Percentiles rank a stretch among this genome's conserved stretches.
These are phyloP conservation scores for Ceratosolen fusciceps DNA, from an alignment of 1,140 invertebrate species.

Conservation along the genomic window DNA sequence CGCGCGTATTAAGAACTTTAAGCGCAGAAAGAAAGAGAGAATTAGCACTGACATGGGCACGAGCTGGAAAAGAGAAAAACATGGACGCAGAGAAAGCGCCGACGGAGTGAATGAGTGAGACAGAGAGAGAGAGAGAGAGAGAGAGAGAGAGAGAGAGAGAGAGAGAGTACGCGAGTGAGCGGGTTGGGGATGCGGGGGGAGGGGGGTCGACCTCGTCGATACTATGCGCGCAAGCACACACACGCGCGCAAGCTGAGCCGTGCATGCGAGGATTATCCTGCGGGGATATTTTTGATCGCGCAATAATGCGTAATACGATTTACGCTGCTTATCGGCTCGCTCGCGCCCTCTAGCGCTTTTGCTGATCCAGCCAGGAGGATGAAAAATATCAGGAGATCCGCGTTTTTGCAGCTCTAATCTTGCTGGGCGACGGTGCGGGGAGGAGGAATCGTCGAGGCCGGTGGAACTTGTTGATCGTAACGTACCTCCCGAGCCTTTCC, in stretches of 20 bases:
- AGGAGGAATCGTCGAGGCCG: not conserved
- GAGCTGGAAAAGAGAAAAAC: not conserved
- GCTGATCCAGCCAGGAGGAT: not conserved
- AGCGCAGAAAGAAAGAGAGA: constrained; percentile 13
- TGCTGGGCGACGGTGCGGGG: no score
- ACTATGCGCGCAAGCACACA: constrained; percentile 4
- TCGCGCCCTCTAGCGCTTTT: constrained; percentile 49
- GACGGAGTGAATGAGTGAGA: not conserved
- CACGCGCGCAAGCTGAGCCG: no score
- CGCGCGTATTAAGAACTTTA: constrained; percentile 17
- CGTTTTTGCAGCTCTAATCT: not conserved
- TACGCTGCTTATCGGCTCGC: constrained; percentile 61
- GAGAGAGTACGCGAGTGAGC: not conserved
- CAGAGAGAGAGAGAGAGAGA: not conserved
- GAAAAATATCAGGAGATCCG: not conserved
- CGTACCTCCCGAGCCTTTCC: not conserved
- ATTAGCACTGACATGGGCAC: not conserved
- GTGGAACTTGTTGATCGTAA: not conserved
- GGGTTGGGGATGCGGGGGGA: no score
- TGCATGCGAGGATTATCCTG: constrained; percentile 66
- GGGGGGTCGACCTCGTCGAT: constrained; percentile 7
- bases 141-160: not conserved
- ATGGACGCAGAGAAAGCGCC: not conserved
- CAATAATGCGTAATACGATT: constrained; percentile 72
- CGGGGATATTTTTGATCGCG: constrained; percentile 70